phyloP scores from a whole-genome alignment of 2,113 vertebrate species.

The Recurvirostra avosetta region DNA sequence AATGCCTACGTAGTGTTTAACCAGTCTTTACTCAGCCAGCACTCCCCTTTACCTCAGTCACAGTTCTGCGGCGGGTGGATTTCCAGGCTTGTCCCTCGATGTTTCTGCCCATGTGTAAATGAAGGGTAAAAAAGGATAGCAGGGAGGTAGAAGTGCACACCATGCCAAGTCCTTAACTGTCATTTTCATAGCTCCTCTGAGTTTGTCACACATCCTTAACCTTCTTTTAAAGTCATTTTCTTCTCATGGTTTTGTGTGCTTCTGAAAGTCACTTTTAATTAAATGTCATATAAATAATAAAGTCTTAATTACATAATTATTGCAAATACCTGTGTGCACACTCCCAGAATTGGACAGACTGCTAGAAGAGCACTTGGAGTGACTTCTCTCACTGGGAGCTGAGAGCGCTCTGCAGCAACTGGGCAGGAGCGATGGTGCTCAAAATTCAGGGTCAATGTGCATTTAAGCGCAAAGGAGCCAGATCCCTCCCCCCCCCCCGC shows the following conservation, averaged over 20 bases:
- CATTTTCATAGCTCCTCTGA: conserved; percentile 48
- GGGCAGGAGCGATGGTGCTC: rapidly evolving
- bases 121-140: conserved; percentile 22
- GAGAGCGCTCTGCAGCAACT: background rate
- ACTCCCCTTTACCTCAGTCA: background rate
- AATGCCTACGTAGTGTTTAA: background rate
- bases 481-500: background rate
- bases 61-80: background rate
- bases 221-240: conserved; percentile 61
- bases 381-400: background rate
- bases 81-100: background rate
- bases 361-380: conserved; percentile 8
- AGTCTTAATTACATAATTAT: conserved; percentile 63
- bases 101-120: background rate
- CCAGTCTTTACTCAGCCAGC: background rate
- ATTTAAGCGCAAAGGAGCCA: background rate
- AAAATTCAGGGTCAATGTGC: background rate
- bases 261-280: conserved; percentile 68
- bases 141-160: background rate
- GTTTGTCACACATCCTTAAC: conserved; percentile 64
- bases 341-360: conserved; percentile 8
- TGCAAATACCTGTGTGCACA: conserved; percentile 33
- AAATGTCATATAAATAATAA: conserved; percentile 66
- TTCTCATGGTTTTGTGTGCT: conserved; percentile 55
- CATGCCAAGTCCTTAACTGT: conserved; percentile 48